Conservation (phyloP, 2,113 vertebrate species). For the Lamprotornis superbus region DNA sequence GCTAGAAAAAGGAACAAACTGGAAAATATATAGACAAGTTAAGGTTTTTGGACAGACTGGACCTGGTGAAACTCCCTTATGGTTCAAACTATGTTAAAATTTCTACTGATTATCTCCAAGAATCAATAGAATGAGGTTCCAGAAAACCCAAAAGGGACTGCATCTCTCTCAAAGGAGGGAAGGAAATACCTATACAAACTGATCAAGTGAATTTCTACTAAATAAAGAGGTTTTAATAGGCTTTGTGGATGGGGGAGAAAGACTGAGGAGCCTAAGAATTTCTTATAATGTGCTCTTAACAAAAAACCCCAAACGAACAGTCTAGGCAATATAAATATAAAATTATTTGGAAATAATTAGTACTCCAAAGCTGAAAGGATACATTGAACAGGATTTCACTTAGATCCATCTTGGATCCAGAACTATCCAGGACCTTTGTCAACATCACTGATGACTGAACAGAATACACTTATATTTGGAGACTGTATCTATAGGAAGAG, state of each 20-base stretch:
- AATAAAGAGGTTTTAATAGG: not conserved
- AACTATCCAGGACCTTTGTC: not conserved
- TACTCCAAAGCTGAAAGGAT: not conserved
- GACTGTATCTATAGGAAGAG: not conserved
- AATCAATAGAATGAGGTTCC: not conserved
- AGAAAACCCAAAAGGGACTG: not conserved
- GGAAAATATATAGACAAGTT: not conserved
- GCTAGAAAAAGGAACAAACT: not conserved
- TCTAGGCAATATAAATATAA: not conserved
- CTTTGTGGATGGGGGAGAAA: not conserved
- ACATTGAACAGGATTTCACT: not conserved
- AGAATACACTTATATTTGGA: not conserved
- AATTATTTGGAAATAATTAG: not conserved
- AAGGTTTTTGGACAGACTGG: not conserved
- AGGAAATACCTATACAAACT: not conserved
- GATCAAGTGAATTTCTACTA: not conserved
- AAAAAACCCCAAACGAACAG: rapidly evolving
- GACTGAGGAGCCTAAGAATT: not conserved
- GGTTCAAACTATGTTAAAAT: not conserved
- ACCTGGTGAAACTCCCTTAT: not conserved
- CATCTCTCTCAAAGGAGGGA: not conserved
- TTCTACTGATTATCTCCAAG: not conserved
- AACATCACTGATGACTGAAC: not conserved
- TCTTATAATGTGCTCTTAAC: not conserved
- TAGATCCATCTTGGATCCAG: not conserved